Evolutionary conservation across 30 jellyfish, hydroid and myxozoan species (phyloP).

Genomic region (Aurelia coerulea): DNA sequence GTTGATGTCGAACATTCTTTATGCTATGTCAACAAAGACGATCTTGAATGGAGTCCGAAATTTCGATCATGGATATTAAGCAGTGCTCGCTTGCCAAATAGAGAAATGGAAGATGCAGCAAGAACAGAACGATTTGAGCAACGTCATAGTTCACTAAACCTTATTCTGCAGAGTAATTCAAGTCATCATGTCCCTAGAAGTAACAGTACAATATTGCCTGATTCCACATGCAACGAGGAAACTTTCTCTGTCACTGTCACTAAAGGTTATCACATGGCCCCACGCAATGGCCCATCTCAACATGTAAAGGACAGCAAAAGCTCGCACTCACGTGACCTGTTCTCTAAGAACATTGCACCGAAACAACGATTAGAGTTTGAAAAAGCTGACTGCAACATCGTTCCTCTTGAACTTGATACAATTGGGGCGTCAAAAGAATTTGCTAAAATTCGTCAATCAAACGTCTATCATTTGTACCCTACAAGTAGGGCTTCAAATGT

Average conservation of each 20-base stretch:
- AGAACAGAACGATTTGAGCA: background rate
- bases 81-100: background rate
- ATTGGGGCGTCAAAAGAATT: background rate
- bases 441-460: conserved; percentile 10
- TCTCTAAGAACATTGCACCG: too few species aligned
- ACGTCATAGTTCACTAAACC: background rate
- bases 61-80: conserved; percentile 26
- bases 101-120: background rate
- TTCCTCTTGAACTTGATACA: background rate
- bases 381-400: background rate
- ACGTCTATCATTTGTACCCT: conserved; percentile 20
- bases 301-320: too few species aligned
- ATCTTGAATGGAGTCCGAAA: conserved; percentile 43
- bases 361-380: background rate
- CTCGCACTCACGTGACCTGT: too few species aligned
- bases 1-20: background rate
- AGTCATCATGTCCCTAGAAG: conserved; percentile 1
- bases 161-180: background rate
- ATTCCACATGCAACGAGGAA: background rate
- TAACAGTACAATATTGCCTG: background rate
- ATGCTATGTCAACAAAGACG: conserved; percentile 36
- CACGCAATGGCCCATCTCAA: too few species aligned
- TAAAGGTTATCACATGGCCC: too few species aligned
- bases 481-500: background rate
- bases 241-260: conserved; percentile 1